These are phyloP conservation scores for Burhinus oedicnemus DNA, from an alignment of 2,113 vertebrate genomes.

Conservation along the genomic window DNA sequence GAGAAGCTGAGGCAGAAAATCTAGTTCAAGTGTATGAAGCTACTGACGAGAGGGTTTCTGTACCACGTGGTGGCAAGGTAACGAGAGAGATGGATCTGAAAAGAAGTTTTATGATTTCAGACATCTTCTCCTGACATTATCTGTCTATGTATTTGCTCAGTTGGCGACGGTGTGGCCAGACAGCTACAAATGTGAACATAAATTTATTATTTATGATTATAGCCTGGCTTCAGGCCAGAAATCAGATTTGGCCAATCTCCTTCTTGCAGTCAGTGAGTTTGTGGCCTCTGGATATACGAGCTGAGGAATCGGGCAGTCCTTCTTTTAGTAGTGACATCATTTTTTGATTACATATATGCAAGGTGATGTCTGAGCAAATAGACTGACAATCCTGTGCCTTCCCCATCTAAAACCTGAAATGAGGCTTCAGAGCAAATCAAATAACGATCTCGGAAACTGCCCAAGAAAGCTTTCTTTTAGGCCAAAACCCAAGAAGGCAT, in stretches of 20 bases:
- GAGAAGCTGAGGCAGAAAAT: not conserved
- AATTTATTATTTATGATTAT: conserved; percentile 9
- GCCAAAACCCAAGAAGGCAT: not conserved
- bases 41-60: not conserved
- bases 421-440: not conserved
- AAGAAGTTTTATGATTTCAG: not conserved
- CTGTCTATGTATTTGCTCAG: not conserved
- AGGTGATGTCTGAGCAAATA: not conserved
- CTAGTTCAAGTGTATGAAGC: not conserved
- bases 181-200: not conserved
- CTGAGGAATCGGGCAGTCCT: not conserved
- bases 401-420: not conserved
- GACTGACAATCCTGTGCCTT: not conserved
- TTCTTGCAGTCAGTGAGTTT: not conserved
- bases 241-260: not conserved
- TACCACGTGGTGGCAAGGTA: not conserved
- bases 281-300: not conserved
- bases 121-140: not conserved
- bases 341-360: not conserved
- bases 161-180: not conserved
- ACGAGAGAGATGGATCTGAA: not conserved
- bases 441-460: not conserved
- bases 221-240: not conserved
- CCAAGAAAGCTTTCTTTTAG: not conserved
- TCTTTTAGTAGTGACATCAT: not conserved